Percentiles rank a stretch among this genome's conserved stretches.
Conservation (phyloP, 2,888 invertebrate species). For the Eugnorisma glareosa region DNA sequence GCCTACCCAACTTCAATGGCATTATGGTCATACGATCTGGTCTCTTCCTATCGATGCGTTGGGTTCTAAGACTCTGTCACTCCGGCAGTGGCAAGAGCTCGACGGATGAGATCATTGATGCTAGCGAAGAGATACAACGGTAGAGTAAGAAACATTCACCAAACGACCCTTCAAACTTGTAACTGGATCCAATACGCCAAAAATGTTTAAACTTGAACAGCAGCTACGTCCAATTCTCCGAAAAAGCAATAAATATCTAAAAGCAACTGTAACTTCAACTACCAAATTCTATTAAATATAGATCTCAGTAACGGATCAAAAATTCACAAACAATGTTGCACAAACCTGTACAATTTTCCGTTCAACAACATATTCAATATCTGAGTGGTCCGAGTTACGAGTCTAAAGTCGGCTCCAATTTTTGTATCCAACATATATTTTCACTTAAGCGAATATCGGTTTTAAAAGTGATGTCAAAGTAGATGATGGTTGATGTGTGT, state of each 20-base stretch:
- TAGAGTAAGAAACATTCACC: background rate
- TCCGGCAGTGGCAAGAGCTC: too few species aligned
- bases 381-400: slow-evolving; percentile 30
- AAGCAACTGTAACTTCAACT: slow-evolving; percentile 15
- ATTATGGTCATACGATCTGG: too few species aligned
- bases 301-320: slow-evolving; percentile 36
- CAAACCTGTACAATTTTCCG: slow-evolving; percentile 48
- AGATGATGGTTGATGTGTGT: too few species aligned
- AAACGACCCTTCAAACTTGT: background rate
- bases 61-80: too few species aligned
- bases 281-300: slow-evolving; percentile 33
- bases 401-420: background rate
- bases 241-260: slow-evolving; percentile 24
- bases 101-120: too few species aligned
- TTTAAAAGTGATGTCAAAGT: too few species aligned
- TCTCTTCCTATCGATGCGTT: too few species aligned
- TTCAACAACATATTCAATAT: slow-evolving; percentile 54
- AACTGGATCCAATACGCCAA: background rate
- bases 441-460: background rate
- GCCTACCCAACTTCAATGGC: too few species aligned
- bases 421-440: background rate
- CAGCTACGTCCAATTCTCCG: background rate
- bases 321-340: slow-evolving; percentile 49
- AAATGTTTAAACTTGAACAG: background rate
- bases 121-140: too few species aligned